phyloP scores from a whole-genome alignment of 2,113 vertebrate genomes.

The Colossoma macropomum region DNA sequence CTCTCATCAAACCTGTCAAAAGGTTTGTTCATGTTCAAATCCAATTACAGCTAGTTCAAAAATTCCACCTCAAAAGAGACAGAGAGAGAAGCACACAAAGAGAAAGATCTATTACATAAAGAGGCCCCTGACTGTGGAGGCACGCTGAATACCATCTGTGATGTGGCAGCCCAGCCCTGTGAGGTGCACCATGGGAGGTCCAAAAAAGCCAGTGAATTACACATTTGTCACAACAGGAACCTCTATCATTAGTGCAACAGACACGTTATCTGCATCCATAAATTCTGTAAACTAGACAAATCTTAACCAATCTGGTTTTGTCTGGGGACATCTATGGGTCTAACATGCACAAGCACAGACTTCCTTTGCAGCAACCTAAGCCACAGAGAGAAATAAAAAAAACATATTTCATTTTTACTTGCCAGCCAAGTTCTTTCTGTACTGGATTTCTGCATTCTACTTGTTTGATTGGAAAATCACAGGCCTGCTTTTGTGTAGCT shows the following conservation, averaged over 20 bases:
- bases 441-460: too few species aligned
- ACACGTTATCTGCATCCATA: neutral
- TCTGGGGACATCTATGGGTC: neutral
- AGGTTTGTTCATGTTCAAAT: slow-evolving; percentile 28
- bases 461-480: neutral
- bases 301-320: neutral
- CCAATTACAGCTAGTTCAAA: slow-evolving; percentile 30
- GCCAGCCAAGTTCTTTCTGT: neutral
- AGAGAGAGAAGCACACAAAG: slow-evolving; percentile 25
- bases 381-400: neutral
- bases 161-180: slow-evolving; percentile 30
- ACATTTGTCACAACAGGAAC: slow-evolving; percentile 32
- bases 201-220: slow-evolving; percentile 20
- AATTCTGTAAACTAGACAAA: neutral
- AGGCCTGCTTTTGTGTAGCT: neutral
- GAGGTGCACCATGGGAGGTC: slow-evolving; percentile 35
- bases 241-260: slow-evolving; percentile 36
- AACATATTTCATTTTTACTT: neutral
- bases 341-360: neutral
- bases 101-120: slow-evolving; percentile 48
- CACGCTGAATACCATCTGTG: slow-evolving; percentile 55
- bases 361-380: too few species aligned
- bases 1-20: slow-evolving; percentile 36
- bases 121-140: slow-evolving; percentile 42
- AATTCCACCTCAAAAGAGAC: slow-evolving; percentile 5